Evolutionary conservation across 2,113 vertebrate species (phyloP), one percentile per base, ranked within the genome.

Genomic region (Misgurnus mizolepis): DNA sequence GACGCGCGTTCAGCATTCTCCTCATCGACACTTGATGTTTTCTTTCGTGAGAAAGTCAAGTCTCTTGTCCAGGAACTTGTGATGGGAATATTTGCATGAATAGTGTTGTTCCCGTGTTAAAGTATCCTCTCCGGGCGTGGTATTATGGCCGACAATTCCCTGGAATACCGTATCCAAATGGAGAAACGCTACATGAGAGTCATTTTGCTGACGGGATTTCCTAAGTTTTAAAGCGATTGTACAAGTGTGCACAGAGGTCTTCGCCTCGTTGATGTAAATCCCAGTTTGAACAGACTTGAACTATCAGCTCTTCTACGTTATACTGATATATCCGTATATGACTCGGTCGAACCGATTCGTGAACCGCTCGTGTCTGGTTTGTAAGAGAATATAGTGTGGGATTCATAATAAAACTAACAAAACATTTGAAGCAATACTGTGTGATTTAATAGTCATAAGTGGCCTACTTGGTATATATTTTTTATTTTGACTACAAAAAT

Each of bases 61-160:
- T 55, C 53, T 53, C 43, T 41, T 10, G 18, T 56, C 22, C 40
- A 11, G 15, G 39, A 62, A 27, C 27, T 65, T n/a, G 43, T 41
- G 40, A 43, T 9, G 17, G 34, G 53, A n/a, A 55, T 50, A 61
- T 69, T 41, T 45, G 70, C 56, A 47, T 64, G 10, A 76, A 40
- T 12, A 43, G 17, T 14, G 49, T 18, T 14, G 49, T 18, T 39
- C 50, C 11, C 61, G 64, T 64, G 69, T 53, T 64, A 22, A 73
- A 68, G 43, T 87, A 82, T 22, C 58, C 34, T 81, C 82, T 89
- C 85, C 87, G 91, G 91, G 88, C 86, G 90, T 91, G 92, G 89
- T 89, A 83, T 89, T 88, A 90, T 91, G 89, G 89, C 88, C 86
- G 86, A 91, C 80, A 86, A 87, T 89, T 79, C 74, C 82, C 80